Percentiles rank a stretch among this genome's conserved stretches.
phyloP scores from a whole-genome alignment of 2,888 invertebrate species.

The Leucania comma region DNA sequence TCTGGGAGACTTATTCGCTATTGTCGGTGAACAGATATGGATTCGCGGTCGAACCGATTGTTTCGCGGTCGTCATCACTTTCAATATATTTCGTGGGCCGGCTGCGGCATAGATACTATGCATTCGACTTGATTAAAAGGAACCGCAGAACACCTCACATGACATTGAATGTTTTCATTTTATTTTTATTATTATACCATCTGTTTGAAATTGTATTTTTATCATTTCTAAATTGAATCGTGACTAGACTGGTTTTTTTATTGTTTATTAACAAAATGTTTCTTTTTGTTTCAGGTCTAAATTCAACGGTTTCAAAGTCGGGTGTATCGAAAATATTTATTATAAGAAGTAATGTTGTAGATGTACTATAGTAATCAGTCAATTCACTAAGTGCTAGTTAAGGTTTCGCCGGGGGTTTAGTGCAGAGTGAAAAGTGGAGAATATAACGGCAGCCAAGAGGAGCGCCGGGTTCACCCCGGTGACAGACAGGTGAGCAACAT shows the following conservation, averaged over 20 bases:
- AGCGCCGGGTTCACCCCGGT: slow-evolving; percentile 85
- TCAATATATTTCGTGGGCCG: slow-evolving; percentile 68
- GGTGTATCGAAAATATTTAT: slow-evolving; percentile 58
- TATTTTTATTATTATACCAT: slow-evolving; percentile 63
- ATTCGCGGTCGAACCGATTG: slow-evolving; percentile 78
- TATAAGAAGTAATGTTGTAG: slow-evolving; percentile 46
- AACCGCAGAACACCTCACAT: slow-evolving; percentile 71
- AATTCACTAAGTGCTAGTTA: slow-evolving; percentile 55
- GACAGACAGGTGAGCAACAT: slow-evolving; percentile 80
- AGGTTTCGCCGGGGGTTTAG: slow-evolving; percentile 65
- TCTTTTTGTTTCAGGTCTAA: slow-evolving; percentile 84
- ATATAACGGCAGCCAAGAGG: slow-evolving; percentile 77
- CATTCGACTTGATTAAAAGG: slow-evolving; percentile 74
- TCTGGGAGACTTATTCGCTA: slow-evolving; percentile 74
- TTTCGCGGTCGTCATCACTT: slow-evolving; percentile 70
- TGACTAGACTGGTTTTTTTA: slow-evolving; percentile 39
- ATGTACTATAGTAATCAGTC: slow-evolving; percentile 37
- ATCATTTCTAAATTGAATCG: slow-evolving; percentile 56
- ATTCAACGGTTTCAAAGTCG: slow-evolving; percentile 62
- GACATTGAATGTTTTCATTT: slow-evolving; percentile 66
- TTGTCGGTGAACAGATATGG: slow-evolving; percentile 71
- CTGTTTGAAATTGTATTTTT: slow-evolving; percentile 54
- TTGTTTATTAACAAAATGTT: slow-evolving; percentile 23
- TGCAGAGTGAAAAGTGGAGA: slow-evolving; percentile 85
- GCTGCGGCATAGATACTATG: slow-evolving; percentile 67